Evolutionary conservation across 1,140 invertebrate species (phyloP).

Genomic region (Colletes latitarsis): DNA sequence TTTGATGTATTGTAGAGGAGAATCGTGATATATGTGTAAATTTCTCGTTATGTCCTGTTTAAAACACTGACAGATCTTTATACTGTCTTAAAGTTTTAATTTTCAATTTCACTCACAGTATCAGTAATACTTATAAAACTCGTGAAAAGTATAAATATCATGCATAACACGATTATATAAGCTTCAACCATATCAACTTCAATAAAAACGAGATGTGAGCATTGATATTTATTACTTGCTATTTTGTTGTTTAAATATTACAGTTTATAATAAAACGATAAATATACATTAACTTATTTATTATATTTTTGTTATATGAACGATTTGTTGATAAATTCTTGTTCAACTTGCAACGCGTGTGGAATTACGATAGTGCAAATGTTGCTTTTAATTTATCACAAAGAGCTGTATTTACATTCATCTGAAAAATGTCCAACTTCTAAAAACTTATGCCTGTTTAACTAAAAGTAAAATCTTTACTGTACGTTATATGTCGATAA

Average conservation of each 20-base stretch:
- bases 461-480: slow-evolving; percentile 42
- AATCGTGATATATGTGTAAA: slow-evolving; percentile 58
- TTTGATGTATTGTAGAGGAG: slow-evolving; percentile 57
- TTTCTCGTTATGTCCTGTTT: slow-evolving; percentile 55
- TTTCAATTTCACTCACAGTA: slow-evolving; percentile 2
- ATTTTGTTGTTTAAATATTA: slow-evolving; percentile 16
- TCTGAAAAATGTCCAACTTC: slow-evolving; percentile 35
- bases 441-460: slow-evolving; percentile 40
- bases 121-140: neutral
- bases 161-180: neutral
- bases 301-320: slow-evolving; percentile 21
- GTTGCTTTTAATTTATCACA: neutral
- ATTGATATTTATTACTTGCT: slow-evolving; percentile 32
- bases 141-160: neutral
- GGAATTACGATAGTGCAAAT: slow-evolving; percentile 11
- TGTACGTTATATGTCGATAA: slow-evolving; percentile 20
- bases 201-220: neutral
- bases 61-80: slow-evolving; percentile 13
- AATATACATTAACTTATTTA: slow-evolving; percentile 39
- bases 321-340: slow-evolving; percentile 15
- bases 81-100: slow-evolving; percentile 4
- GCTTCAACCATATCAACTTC: slow-evolving; percentile 1
- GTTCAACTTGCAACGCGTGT: neutral
- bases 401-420: slow-evolving; percentile 19
- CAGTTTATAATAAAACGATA: slow-evolving; percentile 50